A percentile compares a stretch with the other conserved stretches of the same genome.
Evolutionary conservation across 2,113 vertebrate genomes (phyloP).

Genomic region (Microtus montanus): DNA sequence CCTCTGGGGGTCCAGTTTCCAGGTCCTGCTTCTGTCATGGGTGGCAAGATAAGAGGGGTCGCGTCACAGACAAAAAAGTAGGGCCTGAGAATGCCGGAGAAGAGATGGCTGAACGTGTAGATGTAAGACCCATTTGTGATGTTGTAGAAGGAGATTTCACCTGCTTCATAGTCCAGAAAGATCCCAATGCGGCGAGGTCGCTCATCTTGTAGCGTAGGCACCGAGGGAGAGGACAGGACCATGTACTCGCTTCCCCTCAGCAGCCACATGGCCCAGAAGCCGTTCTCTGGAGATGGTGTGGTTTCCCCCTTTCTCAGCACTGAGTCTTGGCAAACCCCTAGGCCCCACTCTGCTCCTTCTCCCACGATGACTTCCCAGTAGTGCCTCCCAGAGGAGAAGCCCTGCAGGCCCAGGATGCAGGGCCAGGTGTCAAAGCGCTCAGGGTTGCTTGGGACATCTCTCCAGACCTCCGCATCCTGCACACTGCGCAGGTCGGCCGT

Average conservation of each 20-base stretch:
- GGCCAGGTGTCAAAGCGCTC: slow-evolving; percentile 86
- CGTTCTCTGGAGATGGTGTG: slow-evolving; percentile 88
- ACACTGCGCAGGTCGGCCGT: slow-evolving; percentile 53
- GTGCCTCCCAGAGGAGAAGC: slow-evolving; percentile 85
- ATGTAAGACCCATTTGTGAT: slow-evolving; percentile 86
- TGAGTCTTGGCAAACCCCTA: slow-evolving; percentile 89
- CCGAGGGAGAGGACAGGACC: slow-evolving; percentile 85
- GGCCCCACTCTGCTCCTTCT: slow-evolving; percentile 90
- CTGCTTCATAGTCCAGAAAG: slow-evolving; percentile 90
- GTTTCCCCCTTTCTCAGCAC: slow-evolving; percentile 87
- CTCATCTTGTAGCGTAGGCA: slow-evolving; percentile 74
- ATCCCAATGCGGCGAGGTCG: slow-evolving; percentile 85
- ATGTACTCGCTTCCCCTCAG: slow-evolving; percentile 84
- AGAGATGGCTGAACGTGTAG: slow-evolving; percentile 89
- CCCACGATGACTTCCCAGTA: slow-evolving; percentile 94
- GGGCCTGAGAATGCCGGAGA: slow-evolving; percentile 88
- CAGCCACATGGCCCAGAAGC: slow-evolving; percentile 91
- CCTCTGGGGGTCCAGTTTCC: background rate
- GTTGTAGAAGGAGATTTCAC: slow-evolving; percentile 91
- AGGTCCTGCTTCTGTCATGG: background rate
- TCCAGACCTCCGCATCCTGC: slow-evolving; percentile 62
- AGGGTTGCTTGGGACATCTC: slow-evolving; percentile 73
- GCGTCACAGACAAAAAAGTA: slow-evolving; percentile 90
- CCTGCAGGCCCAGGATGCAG: slow-evolving; percentile 87
- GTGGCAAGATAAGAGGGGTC: slow-evolving; percentile 58